Evolutionary conservation across 2,888 invertebrate species (phyloP).

Genomic region (Drosophila vallismaia): DNA sequence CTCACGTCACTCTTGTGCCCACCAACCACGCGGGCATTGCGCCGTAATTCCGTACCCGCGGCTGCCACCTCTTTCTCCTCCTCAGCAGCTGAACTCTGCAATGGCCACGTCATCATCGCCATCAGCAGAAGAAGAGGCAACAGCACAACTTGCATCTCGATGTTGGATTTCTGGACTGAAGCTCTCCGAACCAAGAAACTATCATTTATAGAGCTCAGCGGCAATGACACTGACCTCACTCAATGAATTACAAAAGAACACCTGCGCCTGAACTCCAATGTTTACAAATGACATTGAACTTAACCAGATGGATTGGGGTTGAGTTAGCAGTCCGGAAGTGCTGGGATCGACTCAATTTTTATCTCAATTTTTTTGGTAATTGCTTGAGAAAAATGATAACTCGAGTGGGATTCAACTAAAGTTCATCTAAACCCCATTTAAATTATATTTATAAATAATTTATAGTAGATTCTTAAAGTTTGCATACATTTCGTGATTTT

Average conservation of each 20-base stretch:
- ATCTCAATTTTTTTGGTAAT: background rate
- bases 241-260: conserved; percentile 55
- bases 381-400: background rate
- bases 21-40: conserved; percentile 76
- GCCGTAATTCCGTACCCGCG: background rate
- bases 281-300: conserved; percentile 66
- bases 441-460: background rate
- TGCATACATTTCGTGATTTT: conserved; percentile 51
- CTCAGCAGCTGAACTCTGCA: background rate
- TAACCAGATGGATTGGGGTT: conserved; percentile 23
- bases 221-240: conserved; percentile 63
- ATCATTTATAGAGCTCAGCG: conserved; percentile 45
- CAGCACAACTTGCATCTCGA: conserved; percentile 30
- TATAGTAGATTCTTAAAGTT: background rate
- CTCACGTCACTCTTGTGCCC: conserved; percentile 61
- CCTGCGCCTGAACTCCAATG: conserved; percentile 42
- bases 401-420: background rate
- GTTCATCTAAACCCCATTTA: no score
- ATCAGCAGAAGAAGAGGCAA: conserved; percentile 13
- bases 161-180: conserved; percentile 23
- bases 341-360: background rate
- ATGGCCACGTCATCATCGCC: conserved; percentile 16
- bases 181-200: conserved; percentile 8
- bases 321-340: conserved; percentile 5
- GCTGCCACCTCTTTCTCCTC: background rate